A percentile compares a stretch with the other conserved stretches of the same genome.
These are phyloP conservation scores for Piezodorus guildinii DNA, from an alignment of 1,140 invertebrate species.

Conservation along the genomic window DNA sequence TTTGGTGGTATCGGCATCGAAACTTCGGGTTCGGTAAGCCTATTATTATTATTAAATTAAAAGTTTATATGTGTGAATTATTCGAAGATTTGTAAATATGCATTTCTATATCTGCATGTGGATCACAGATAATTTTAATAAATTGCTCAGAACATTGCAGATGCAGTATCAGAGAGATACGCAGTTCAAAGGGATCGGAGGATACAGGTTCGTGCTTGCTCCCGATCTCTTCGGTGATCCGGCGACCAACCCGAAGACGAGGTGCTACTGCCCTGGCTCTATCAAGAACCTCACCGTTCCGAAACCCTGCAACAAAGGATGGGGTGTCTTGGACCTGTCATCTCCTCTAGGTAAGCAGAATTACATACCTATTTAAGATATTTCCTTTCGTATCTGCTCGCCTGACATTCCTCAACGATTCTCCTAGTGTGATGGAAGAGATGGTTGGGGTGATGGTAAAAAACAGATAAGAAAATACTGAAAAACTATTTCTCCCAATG, in stretches of 20 bases:
- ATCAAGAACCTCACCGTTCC: not conserved
- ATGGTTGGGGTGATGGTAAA: no score
- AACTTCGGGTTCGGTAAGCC: no score
- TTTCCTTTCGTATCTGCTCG: no score
- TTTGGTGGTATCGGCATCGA: no score
- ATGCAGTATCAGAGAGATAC: not conserved
- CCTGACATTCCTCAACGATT: no score
- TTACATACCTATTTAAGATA: no score
- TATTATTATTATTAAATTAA: no score
- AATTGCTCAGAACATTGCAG: not conserved
- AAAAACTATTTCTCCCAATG: no score
- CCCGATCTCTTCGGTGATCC: conserved; percentile 1
- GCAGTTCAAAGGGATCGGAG: not conserved
- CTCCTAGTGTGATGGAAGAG: no score
- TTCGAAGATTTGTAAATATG: no score
- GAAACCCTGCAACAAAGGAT: not conserved
- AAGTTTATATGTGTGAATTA: no score
- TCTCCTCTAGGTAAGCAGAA: not conserved
- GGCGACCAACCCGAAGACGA: not conserved
- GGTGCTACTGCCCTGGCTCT: conserved; percentile 15
- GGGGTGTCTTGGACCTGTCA: not conserved
- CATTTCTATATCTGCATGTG: not conserved
- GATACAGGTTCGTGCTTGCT: conserved; percentile 6
- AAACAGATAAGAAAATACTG: no score
- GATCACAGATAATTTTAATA: not conserved